Evolutionary conservation across 1,140 invertebrate species (phyloP).

Genomic region (Varroa destructor): DNA sequence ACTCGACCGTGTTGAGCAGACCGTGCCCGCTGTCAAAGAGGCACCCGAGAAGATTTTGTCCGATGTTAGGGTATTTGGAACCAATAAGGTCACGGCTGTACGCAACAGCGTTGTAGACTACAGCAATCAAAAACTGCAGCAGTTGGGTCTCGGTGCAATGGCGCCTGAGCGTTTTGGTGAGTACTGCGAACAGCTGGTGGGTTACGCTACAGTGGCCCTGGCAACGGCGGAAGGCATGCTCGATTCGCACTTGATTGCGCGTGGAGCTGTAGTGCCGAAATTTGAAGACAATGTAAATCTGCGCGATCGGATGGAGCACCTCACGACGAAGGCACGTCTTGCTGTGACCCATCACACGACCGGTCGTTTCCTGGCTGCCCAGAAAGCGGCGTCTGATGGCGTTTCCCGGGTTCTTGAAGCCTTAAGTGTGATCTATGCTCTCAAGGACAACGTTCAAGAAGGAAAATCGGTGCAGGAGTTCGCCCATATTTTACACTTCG

Average conservation of each 20-base stretch:
- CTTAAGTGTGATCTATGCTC: conserved; percentile 1
- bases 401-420: conserved; percentile 13
- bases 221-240: conserved; percentile 3
- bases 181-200: conserved; percentile 11
- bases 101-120: conserved; percentile 21
- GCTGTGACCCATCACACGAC: conserved; percentile 5
- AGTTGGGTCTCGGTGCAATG: conserved; percentile 11
- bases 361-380: not conserved
- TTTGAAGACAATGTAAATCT: not conserved
- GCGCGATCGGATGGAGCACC: conserved; percentile 3
- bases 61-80: conserved; percentile 29
- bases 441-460: conserved; percentile 23
- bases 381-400: conserved; percentile 5
- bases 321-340: conserved; percentile 3
- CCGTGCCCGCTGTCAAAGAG: conserved; percentile 30
- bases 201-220: conserved; percentile 1
- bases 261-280: not conserved
- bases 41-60: conserved; percentile 30
- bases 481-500: not conserved
- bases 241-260: conserved; percentile 9
- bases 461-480: conserved; percentile 15
- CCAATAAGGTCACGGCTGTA: conserved; percentile 29
- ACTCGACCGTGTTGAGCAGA: conserved; percentile 29
- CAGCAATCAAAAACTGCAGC: conserved; percentile 16
- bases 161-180: conserved; percentile 6